These are phyloP conservation scores for Pseudolaguvia tuberculata DNA, from an alignment of 2,113 vertebrate species.

Conservation along the genomic window DNA sequence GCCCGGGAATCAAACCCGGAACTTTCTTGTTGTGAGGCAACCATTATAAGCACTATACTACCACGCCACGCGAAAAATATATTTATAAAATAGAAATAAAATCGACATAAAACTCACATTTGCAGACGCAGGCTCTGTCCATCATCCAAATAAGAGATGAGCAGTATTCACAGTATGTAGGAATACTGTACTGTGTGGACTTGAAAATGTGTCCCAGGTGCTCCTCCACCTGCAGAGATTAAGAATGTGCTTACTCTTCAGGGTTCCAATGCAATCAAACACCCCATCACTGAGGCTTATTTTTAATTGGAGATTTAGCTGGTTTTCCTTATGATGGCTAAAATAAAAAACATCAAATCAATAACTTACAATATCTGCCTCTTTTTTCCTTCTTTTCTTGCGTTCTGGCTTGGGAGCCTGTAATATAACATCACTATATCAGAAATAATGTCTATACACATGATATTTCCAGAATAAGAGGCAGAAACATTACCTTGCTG, in stretches of 20 bases:
- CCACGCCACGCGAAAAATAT: no score
- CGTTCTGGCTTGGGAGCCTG: constrained; percentile 84
- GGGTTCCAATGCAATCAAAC: background rate
- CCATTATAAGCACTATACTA: no score
- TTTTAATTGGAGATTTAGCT: background rate
- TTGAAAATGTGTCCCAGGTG: constrained; percentile 97
- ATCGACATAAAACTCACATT: constrained; percentile 73
- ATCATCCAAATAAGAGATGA: constrained; percentile 99
- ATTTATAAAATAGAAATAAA: no score
- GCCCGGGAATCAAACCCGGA: no score
- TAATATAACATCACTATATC: background rate
- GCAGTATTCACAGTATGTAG: constrained; percentile 96
- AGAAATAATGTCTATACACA: background rate
- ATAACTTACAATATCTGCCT: constrained; percentile 84
- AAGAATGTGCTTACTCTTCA: background rate
- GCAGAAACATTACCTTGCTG: constrained; percentile 72
- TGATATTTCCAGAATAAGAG: background rate
- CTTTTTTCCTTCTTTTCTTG: constrained; percentile 97
- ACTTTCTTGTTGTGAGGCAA: no score
- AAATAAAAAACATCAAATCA: background rate
- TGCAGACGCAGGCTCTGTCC: constrained; percentile 96
- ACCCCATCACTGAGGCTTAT: background rate
- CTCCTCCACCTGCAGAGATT: constrained; percentile 81
- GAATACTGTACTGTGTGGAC: constrained; percentile 96
- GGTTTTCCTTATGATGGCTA: background rate